A percentile compares a stretch with the other conserved stretches of the same genome.
Conservation (phyloP, 2,797 vertebrate genomes). For the Remorina albescens region DNA sequence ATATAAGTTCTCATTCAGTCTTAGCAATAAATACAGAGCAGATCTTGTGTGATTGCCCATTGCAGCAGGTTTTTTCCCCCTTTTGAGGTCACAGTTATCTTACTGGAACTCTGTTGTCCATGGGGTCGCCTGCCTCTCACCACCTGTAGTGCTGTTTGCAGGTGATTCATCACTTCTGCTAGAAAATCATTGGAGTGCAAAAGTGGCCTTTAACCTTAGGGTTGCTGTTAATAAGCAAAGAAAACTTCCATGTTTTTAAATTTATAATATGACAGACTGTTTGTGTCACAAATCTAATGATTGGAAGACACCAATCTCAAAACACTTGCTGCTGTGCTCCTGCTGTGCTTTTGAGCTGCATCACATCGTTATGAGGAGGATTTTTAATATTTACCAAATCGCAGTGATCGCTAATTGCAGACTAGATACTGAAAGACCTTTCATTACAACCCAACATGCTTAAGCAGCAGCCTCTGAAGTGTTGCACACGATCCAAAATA, state of each 20-base stretch:
- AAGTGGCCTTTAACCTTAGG: not conserved
- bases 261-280: not conserved
- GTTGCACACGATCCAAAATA: not conserved
- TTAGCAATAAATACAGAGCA: not conserved
- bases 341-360: not conserved
- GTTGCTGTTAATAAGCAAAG: not conserved
- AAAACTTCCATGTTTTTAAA: not conserved
- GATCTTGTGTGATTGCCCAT: not conserved
- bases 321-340: too few relatives aligned
- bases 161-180: not conserved
- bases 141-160: not conserved
- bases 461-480: not conserved
- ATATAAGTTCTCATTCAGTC: constrained; percentile 21
- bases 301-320: not conserved
- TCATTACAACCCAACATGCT: not conserved
- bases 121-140: not conserved
- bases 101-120: not conserved
- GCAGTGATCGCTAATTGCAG: too few relatives aligned
- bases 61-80: not conserved
- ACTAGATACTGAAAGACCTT: not conserved
- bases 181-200: constrained; percentile 2
- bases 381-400: not conserved
- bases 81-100: not conserved
- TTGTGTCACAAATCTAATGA: not conserved
- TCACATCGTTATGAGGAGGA: not conserved